A percentile compares a stretch with the other conserved stretches of the same genome.
phyloP scores from a whole-genome alignment of 2,888 invertebrate species.

The Caprella mutica region DNA sequence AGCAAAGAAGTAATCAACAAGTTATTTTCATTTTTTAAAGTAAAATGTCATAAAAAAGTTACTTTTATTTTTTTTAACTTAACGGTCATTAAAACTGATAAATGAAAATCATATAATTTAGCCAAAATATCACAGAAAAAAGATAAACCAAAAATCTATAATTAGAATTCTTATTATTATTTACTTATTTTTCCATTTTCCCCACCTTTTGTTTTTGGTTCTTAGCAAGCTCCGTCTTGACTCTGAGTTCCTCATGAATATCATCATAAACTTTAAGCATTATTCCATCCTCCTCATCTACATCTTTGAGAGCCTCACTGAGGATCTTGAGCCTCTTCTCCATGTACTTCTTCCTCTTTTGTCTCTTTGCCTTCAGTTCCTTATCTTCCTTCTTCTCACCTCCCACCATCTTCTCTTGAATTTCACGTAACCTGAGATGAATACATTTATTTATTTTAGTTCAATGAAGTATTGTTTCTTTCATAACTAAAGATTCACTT shows the following conservation, averaged over 20 bases:
- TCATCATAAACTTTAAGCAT: constrained; percentile 62
- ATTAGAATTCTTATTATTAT: no score
- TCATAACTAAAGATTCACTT: no score
- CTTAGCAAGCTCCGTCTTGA: constrained; percentile 55
- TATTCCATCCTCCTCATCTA: constrained; percentile 58
- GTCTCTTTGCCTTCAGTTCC: constrained; percentile 58
- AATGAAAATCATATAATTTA: no score
- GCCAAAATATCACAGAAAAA: no score
- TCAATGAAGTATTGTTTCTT: constrained; percentile 37
- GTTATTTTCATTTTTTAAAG: no score
- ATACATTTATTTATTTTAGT: not conserved
- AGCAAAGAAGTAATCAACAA: no score
- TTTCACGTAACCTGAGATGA: constrained; percentile 49
- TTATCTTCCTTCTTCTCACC: constrained; percentile 63
- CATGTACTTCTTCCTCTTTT: constrained; percentile 55
- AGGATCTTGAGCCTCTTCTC: constrained; percentile 56
- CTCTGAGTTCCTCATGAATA: constrained; percentile 63
- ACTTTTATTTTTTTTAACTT: no score
- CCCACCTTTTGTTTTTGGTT: constrained; percentile 53
- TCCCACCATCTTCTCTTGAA: constrained; percentile 65
- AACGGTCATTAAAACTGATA: no score
- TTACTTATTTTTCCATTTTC: no score
- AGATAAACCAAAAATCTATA: no score
- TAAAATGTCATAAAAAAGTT: no score
- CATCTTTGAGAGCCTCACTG: constrained; percentile 50